A percentile compares a stretch with the other conserved stretches of the same genome.
Conservation (phyloP, 2,797 vertebrate species). For the Discoglossus pictus region DNA sequence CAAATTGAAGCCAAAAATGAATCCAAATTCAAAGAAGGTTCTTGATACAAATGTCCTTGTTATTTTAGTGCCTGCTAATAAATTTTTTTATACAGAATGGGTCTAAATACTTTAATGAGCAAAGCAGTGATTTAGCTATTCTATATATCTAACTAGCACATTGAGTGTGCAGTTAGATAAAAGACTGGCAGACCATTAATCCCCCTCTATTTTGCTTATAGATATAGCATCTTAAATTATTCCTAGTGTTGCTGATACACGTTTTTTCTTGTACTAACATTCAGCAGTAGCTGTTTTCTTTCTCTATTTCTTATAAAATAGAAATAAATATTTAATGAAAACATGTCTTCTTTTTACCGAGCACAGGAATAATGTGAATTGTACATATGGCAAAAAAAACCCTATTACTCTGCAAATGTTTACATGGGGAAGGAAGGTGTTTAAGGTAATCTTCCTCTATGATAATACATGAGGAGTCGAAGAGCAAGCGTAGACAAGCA, state of each 20-base stretch:
- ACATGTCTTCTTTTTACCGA: slow-evolving; percentile 27
- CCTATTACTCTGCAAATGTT: slow-evolving; percentile 42
- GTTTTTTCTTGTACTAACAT: slow-evolving; percentile 19
- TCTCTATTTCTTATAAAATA: slow-evolving; percentile 42
- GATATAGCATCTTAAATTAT: slow-evolving; percentile 22
- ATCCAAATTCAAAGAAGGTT: too few relatives aligned
- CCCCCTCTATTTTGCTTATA: slow-evolving; percentile 30
- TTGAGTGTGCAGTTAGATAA: background rate
- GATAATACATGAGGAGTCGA: slow-evolving; percentile 39
- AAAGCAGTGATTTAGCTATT: too few relatives aligned
- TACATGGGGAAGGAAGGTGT: slow-evolving; percentile 31
- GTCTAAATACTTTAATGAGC: slow-evolving; percentile 6
- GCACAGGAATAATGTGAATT: slow-evolving; percentile 26
- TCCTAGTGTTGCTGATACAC: slow-evolving; percentile 3
- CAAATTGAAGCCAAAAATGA: too few relatives aligned
- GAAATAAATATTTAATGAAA: slow-evolving; percentile 50
- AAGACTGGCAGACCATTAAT: slow-evolving; percentile 19
- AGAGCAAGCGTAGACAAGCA: slow-evolving; percentile 24
- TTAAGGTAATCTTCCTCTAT: slow-evolving; percentile 45
- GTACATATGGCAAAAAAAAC: slow-evolving; percentile 40
- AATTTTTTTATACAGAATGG: too few relatives aligned
- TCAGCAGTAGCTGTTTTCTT: slow-evolving; percentile 35
- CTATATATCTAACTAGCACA: slow-evolving; percentile 9
- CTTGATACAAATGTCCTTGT: too few relatives aligned
- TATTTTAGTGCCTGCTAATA: too few relatives aligned